Evolutionary conservation across 1,140 invertebrate genomes (phyloP).

Genomic region (Trigoniulus corallinus): DNA sequence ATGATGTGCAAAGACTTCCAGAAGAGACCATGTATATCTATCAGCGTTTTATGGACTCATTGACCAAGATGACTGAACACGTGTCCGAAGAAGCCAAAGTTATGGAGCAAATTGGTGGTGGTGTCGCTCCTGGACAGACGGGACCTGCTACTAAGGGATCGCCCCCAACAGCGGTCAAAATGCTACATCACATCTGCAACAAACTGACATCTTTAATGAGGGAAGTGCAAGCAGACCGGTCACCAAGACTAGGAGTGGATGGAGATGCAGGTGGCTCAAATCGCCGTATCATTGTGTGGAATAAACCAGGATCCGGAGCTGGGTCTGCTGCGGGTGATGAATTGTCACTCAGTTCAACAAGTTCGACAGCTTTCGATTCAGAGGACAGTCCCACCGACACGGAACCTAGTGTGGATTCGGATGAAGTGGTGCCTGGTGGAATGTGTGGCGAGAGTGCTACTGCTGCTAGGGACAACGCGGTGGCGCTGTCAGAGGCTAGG

Average conservation of each 20-base stretch:
- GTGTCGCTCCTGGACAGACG: not conserved
- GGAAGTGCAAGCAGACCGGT: conserved; percentile 44
- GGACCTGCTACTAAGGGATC: conserved; percentile 42
- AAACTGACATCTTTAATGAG: conserved; percentile 80
- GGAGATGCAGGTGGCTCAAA: conserved; percentile 1
- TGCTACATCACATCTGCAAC: conserved; percentile 81
- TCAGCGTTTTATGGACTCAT: conserved; percentile 16
- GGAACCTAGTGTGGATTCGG: conserved; percentile 19
- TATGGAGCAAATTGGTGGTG: too few species aligned
- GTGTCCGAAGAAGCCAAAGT: conserved; percentile 1
- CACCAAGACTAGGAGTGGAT: conserved; percentile 17
- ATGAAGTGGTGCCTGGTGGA: conserved; percentile 2
- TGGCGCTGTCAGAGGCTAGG: not conserved
- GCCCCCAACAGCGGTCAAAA: conserved; percentile 72
- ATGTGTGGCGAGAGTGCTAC: not conserved
- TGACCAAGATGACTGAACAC: conserved; percentile 31
- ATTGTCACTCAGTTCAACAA: conserved; percentile 15
- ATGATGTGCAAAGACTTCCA: not conserved
- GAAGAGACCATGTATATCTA: conserved; percentile 16
- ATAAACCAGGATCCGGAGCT: conserved; percentile 6
- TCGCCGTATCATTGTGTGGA: conserved; percentile 8
- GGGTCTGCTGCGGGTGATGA: conserved; percentile 12
- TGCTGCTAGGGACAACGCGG: not conserved
- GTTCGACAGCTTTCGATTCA: conserved; percentile 13
- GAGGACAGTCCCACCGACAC: conserved; percentile 21